phyloP scores from a whole-genome alignment of 1,140 invertebrate species.

The Semibalanus balanoides region DNA sequence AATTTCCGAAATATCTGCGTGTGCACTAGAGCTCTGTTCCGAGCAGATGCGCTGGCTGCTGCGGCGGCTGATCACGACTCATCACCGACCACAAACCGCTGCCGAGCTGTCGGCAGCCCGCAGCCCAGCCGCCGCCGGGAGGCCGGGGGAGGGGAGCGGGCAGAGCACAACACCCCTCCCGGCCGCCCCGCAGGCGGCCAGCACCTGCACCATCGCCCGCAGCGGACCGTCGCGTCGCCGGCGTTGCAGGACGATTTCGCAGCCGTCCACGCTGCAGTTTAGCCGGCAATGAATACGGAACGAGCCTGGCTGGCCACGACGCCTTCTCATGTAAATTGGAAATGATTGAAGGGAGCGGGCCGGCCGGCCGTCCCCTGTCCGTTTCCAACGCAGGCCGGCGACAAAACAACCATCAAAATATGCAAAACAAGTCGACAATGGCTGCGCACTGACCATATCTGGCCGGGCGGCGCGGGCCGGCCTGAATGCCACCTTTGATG shows the following conservation, averaged over 20 bases:
- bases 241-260: not conserved
- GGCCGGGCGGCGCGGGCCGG: too few species aligned
- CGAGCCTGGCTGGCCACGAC: not conserved
- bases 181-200: not conserved
- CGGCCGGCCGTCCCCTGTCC: not conserved
- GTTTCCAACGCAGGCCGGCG: not conserved
- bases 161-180: not conserved
- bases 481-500: not conserved
- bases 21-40: not conserved
- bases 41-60: not conserved
- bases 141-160: too few species aligned
- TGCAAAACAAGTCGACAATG: conserved; percentile 2
- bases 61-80: too few species aligned
- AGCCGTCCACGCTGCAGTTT: not conserved
- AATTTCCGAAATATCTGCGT: not conserved
- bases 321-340: not conserved
- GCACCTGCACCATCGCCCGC: not conserved
- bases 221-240: too few species aligned
- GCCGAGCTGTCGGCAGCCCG: too few species aligned
- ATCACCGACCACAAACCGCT: too few species aligned
- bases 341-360: not conserved
- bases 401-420: conserved; percentile 1
- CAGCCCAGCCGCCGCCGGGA: too few species aligned
- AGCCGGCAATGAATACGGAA: not conserved
- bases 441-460: not conserved